These are phyloP conservation scores for Stratiomys singularior DNA, from an alignment of 2,888 invertebrate species.

Conservation along the genomic window DNA sequence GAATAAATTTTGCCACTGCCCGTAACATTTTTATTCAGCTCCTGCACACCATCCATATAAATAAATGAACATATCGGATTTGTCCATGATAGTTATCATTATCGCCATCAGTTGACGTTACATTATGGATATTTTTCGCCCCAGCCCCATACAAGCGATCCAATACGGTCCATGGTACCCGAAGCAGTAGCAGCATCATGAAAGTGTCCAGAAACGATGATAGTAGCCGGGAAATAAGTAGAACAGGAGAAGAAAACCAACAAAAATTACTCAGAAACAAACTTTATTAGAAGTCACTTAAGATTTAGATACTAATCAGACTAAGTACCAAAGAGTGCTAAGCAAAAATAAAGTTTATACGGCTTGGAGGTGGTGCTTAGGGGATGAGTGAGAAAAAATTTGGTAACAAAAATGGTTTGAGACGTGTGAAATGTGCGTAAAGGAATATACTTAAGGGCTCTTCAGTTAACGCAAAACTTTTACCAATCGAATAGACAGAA, in stretches of 20 bases:
- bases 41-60: conserved; percentile 54
- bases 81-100: conserved; percentile 24
- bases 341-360: conserved; percentile 9
- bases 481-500: too few relatives aligned
- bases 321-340: conserved; percentile 25
- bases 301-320: conserved; percentile 36
- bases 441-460: too few relatives aligned
- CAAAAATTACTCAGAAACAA: conserved; percentile 16
- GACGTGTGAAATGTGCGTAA: neutral
- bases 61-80: conserved; percentile 13
- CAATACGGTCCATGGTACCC: neutral
- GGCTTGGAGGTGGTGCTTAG: neutral
- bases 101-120: conserved; percentile 2
- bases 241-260: neutral
- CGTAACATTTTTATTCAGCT: conserved; percentile 57
- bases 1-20: conserved; percentile 62
- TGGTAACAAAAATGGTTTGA: neutral
- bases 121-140: conserved; percentile 3
- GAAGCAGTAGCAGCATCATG: neutral
- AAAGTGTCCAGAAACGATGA: neutral
- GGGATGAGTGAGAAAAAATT: neutral
- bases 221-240: neutral
- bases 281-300: conserved; percentile 43
- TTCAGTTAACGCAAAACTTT: too few relatives aligned
- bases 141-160: too few relatives aligned